phyloP scores from a whole-genome alignment of 2,797 vertebrate genomes.

The Glossophaga mutica region DNA sequence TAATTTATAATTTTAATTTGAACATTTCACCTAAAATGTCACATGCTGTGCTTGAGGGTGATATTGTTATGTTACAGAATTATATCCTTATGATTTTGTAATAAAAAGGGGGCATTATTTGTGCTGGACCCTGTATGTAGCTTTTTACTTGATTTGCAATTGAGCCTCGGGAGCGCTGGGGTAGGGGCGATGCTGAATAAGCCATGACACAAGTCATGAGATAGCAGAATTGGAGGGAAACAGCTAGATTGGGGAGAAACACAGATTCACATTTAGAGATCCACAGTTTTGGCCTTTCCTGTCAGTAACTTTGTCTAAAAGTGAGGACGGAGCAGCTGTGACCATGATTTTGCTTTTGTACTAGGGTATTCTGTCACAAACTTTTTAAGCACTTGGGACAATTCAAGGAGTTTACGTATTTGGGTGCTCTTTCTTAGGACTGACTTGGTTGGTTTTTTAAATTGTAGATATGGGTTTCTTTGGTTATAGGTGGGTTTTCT shows the following conservation, averaged over 20 bases:
- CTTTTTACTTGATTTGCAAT: constrained; percentile 13
- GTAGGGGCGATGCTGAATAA: background rate
- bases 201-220: background rate
- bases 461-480: background rate
- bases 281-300: background rate
- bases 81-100: too few relatives aligned
- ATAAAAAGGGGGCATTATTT: too few relatives aligned
- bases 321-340: background rate
- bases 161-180: background rate
- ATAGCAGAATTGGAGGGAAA: background rate
- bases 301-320: background rate
- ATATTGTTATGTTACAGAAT: too few relatives aligned
- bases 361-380: background rate
- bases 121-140: background rate
- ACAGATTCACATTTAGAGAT: background rate
- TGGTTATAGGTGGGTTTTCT: background rate
- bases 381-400: background rate
- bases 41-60: too few relatives aligned
- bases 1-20: too few relatives aligned
- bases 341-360: background rate
- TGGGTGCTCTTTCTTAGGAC: background rate
- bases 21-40: too few relatives aligned
- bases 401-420: background rate
- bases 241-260: background rate
- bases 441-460: background rate